Evolutionary conservation across 2,888 invertebrate species (phyloP), one percentile per base, ranked within the genome.

Genomic region (Fabriciana adippe): DNA sequence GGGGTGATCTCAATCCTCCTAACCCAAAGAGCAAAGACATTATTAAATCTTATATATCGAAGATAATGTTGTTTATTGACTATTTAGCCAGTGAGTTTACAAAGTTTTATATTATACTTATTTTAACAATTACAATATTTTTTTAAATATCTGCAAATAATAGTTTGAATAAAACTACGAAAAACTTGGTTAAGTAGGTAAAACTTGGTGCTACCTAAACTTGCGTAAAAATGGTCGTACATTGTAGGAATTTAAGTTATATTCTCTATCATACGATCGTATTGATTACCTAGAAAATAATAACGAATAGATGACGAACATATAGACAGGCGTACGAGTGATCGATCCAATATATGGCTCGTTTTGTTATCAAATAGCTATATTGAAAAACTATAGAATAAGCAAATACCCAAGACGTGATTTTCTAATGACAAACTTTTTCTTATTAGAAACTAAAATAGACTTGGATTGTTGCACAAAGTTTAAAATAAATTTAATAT

Each of bases 391-490:
- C 6, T 18, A 6, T 41, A 41, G 35, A 41, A 41, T 11, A 41
- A 41, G 1, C 2, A 8, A 41, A 41, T 41, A 0, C 35, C 35
- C 11, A 11, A 18, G 18, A 1, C 0, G 0, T 41, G 11, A 41
- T 41, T 41, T 11, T 41, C 11, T 41, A 41, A 41, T 41, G 2
- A 11, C 35, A 47, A 5, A 15, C 31, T 21, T 41, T 78, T 35
- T 81, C 82, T 77, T 76, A 82, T 69, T 75, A 94, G 95, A 94
- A 80, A 95, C 95, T 0, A 95, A 95, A 78, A 83, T 93, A 15
- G 96, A 96, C 72, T 86, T 96, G 56, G 94, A 94, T 66, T 94
- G 94, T 70, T 93, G 94, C 16, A 90, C 95, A 1, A 89, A 85
- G 69, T 96, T 96, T 73, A 90, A 94, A 71, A 91, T 94, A 60